Base-by-base conservation (phyloP, 2,113 vertebrate species). In the Podarcis muralis region DNA sequence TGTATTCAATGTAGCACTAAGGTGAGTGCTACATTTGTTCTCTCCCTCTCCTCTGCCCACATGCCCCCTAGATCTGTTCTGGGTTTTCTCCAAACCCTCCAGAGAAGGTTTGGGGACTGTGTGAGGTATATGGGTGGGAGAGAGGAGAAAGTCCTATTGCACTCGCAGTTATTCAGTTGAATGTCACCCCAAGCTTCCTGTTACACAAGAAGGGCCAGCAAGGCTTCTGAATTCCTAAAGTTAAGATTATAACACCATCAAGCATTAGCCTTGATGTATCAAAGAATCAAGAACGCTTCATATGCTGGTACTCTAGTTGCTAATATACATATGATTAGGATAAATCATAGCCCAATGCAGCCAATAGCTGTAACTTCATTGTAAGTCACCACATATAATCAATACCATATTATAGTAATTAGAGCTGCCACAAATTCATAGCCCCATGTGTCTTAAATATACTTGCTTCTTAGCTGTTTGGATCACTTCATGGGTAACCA, bases 151-250 rank as follows among this genome's bases (percentile, higher is more conserved):
- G 48, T 12, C 48, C 48, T 53, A 53, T 12, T 53, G 48, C 11
- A 2, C 48, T 53, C 9, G 11, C 48, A 53, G 48, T 53, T 53
- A 53, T 53, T 11, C 48, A 53, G 48, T 53, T 53, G 48, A 53
- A 53, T 53, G 48, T 53, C 48, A 53, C 11, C 48, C 48, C 48
- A 53, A 53, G 25, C 48, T 77, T 59, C 32, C 83, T 57, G 1
- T 81, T 88, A 91, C 77, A 37, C 35, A 87, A 90, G 20, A 43
- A 90, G 83, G 87, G 72, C 4, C n/a, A 91, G 30, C 9, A 37
- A n/a, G 66, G 87, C 79, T 90, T 89, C 27, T 89, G 40, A 89
- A 75, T 74, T 85, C 65, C 68, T 91, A 84, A 87, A 91, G 79
- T 37, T 40, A 88, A 84, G 74, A 87, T 91, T 91, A 30, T 90